Base-by-base conservation (phyloP, 2,113 vertebrate species). In the Bostrychus sinensis region DNA sequence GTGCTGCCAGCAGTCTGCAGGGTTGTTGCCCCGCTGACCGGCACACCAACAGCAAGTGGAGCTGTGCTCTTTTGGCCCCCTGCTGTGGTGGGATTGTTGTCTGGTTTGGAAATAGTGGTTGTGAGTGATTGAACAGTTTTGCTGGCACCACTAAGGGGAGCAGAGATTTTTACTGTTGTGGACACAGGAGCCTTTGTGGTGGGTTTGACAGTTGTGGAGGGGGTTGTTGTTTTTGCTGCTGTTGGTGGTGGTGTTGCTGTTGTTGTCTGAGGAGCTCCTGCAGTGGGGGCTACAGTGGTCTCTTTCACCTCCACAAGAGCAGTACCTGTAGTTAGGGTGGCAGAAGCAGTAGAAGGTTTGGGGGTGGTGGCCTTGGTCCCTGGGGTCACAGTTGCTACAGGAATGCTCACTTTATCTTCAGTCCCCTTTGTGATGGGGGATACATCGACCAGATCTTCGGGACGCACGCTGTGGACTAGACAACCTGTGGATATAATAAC, bases 141-240 rank as follows among this genome's bases (percentile, higher is more conserved):
- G 1, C 7, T 11, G 5, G 4, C 20, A 13, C 20, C 20, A 46
- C 0, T 5, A 23, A 20, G 6, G 12, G 12, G 43, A 23, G 20
- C 1, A 13, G 12, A 23, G 43, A 11, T 1, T 19, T 46, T 46
- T 12, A 12, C 9, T 4, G 43, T 22, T 2, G 1, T 5, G 13
- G 14, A 3, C 37, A 16, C 37, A 16, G 37, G 37, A 5, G 20
- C 11, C 0, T 1, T 0, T 5, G 43, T 19, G n/a, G 41, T 5
- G 2, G 19, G 0, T 23, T 23, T 22, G 5, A 3, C 13, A 1
- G 0, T 17, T 3, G 3, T 2, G 14, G 22, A 0, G 37, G 7
- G 6, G 14, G 37, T 19, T 25, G 42, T 11, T 22, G 10, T 45
- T 0, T 8, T 12, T 1, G 11, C 3, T 12, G 23, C 39, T 1